These are phyloP conservation scores for Harmothoe impar DNA, from an alignment of 2,888 invertebrate species.

Conservation along the genomic window DNA sequence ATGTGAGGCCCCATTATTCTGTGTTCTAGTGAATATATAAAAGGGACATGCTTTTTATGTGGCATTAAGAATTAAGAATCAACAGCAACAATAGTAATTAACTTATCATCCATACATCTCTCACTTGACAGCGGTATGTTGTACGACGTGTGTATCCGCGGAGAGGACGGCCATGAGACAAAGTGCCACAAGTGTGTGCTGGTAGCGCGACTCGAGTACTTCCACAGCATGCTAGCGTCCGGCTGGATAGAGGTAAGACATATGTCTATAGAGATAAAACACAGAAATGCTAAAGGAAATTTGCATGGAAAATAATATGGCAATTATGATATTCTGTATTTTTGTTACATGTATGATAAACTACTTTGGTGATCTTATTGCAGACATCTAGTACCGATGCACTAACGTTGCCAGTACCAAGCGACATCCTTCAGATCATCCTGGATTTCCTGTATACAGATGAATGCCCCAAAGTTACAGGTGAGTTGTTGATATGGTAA, in stretches of 20 bases:
- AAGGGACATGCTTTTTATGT: no score
- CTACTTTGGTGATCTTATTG: neutral
- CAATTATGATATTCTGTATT: neutral
- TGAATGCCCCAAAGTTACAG: constrained; percentile 84
- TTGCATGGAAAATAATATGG: neutral
- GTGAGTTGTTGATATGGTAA: constrained; percentile 67
- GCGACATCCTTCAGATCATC: constrained; percentile 87
- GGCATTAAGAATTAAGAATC: no score
- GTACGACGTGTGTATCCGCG: constrained; percentile 87
- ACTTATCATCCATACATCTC: no score
- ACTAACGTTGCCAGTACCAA: constrained; percentile 87
- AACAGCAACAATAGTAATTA: no score
- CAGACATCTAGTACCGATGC: constrained; percentile 86
- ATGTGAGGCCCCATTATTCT: no score
- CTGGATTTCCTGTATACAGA: constrained; percentile 91
- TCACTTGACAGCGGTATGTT: constrained; percentile 82
- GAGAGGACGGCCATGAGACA: constrained; percentile 83
- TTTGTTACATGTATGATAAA: neutral
- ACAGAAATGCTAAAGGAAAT: neutral
- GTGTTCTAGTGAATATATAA: no score
- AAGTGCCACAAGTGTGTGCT: constrained; percentile 92
- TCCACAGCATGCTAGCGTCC: constrained; percentile 91
- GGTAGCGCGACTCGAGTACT: constrained; percentile 92
- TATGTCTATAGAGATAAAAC: neutral
- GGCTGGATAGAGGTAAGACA: constrained; percentile 89